phyloP scores from a whole-genome alignment of 1,140 invertebrate genomes.

The Dryas iulia region DNA sequence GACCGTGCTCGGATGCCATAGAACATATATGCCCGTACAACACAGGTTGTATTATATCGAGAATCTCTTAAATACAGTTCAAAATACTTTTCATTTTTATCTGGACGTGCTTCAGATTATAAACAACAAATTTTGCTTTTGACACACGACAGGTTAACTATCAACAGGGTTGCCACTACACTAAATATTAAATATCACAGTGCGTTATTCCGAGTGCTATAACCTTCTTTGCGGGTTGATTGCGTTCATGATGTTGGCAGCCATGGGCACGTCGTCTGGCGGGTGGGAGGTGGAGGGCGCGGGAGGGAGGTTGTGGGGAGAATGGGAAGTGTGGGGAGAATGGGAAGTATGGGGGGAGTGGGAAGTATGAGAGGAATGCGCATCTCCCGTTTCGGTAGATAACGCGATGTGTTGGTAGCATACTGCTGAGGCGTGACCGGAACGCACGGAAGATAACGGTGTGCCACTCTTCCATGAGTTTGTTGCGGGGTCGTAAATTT shows the following conservation, averaged over 20 bases:
- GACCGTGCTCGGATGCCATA: too few species aligned
- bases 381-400: constrained; percentile 40
- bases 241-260: not conserved
- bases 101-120: too few species aligned
- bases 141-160: not conserved
- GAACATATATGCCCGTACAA: too few species aligned
- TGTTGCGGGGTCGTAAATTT: constrained; percentile 90
- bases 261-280: not conserved
- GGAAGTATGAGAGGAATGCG: too few species aligned
- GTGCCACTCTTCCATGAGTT: constrained; percentile 89
- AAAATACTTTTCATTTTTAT: too few species aligned
- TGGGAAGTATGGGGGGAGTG: too few species aligned
- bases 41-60: too few species aligned
- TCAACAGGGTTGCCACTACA: not conserved
- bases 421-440: constrained; percentile 94
- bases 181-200: not conserved
- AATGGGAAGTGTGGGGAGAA: too few species aligned
- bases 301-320: constrained; percentile 31
- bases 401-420: constrained; percentile 86
- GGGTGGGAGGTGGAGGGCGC: constrained; percentile 31
- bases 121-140: too few species aligned
- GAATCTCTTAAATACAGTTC: too few species aligned
- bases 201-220: not conserved
- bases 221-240: constrained; percentile 5
- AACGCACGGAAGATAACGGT: constrained; percentile 91